Conservation (phyloP, 2,113 vertebrate genomes). For the Nipponia nippon region DNA sequence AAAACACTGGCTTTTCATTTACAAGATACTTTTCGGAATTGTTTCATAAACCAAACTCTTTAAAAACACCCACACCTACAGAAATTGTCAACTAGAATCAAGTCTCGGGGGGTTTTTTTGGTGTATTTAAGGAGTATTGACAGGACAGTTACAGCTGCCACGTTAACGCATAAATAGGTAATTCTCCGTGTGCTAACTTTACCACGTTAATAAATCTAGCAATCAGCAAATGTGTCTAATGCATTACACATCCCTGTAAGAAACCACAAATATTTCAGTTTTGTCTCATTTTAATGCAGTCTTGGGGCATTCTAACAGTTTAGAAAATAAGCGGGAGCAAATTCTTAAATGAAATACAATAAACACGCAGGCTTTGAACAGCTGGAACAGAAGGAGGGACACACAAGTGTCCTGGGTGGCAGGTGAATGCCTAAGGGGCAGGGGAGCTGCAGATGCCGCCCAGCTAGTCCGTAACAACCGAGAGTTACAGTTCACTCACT, state of each 20-base stretch:
- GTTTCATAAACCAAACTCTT: background rate
- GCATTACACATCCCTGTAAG: background rate
- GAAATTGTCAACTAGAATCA: background rate
- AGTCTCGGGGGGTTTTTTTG: background rate
- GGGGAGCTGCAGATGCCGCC: background rate
- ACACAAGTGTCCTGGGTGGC: background rate
- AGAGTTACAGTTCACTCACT: background rate
- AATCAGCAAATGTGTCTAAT: background rate
- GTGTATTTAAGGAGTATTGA: background rate
- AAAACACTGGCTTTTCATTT: slow-evolving; percentile 1
- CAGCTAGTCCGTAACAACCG: fast-evolving
- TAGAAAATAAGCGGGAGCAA: background rate
- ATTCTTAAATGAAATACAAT: background rate
- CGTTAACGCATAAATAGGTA: background rate
- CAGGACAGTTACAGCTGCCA: background rate
- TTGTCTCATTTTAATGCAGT: background rate
- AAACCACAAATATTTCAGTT: slow-evolving; percentile 6
- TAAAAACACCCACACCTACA: background rate
- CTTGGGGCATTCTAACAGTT: background rate
- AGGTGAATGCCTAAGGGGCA: background rate
- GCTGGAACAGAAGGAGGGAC: background rate
- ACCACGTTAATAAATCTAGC: background rate
- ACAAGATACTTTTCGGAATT: background rate
- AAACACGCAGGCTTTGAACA: background rate
- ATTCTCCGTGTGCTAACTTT: background rate